phyloP scores from a whole-genome alignment of 2,113 vertebrate genomes.

The Sitta europaea region DNA sequence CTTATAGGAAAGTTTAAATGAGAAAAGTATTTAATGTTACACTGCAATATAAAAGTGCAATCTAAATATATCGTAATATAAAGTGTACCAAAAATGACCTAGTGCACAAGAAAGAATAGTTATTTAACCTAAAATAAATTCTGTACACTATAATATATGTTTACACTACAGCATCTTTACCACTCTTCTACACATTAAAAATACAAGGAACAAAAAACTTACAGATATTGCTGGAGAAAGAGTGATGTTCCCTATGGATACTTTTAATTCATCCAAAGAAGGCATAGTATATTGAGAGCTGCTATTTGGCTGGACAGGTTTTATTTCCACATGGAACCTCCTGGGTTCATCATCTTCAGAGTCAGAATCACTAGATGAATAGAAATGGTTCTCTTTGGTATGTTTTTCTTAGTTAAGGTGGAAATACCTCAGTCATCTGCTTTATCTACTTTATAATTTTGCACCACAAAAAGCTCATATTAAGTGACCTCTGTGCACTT shows the following conservation, averaged over 20 bases:
- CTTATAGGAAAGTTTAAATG: neutral
- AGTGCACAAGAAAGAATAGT: neutral
- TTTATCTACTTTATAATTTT: neutral
- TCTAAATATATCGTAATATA: neutral
- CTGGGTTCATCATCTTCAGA: constrained; percentile 91
- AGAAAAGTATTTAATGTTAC: neutral
- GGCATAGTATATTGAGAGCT: constrained; percentile 83
- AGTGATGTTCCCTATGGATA: constrained; percentile 92
- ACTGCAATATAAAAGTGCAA: neutral
- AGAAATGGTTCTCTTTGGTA: constrained; percentile 97
- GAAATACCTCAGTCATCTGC: neutral
- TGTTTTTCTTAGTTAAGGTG: constrained; percentile 85
- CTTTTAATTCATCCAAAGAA: constrained; percentile 93
- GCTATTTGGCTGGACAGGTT: constrained; percentile 88
- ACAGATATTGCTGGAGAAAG: constrained; percentile 90
- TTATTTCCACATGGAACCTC: constrained; percentile 95
- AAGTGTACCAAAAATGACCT: neutral
- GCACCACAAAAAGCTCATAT: neutral
- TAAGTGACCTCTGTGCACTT: neutral
- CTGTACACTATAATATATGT: neutral
- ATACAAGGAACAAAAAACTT: constrained; percentile 55
- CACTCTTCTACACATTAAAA: neutral
- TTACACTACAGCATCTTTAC: neutral
- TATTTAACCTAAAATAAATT: neutral
- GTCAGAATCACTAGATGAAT: constrained; percentile 93